Evolutionary conservation across 2,888 invertebrate species (phyloP), one percentile per base, ranked within the genome.

Genomic region (Ophioninae sp.): DNA sequence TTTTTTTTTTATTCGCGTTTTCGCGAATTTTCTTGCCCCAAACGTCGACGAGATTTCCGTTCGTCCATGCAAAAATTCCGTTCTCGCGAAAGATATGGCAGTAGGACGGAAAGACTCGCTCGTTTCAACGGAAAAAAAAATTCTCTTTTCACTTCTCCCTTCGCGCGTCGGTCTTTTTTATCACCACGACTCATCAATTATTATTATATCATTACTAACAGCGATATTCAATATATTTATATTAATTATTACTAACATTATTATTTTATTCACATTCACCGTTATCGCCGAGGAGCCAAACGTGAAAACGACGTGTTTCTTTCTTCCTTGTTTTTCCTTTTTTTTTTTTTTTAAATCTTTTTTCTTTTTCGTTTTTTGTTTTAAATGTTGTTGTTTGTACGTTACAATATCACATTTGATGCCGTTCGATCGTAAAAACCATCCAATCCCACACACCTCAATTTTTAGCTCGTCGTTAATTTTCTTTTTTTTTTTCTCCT

Each of bases 391-490:
- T 69, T 80, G 64, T 84, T 92, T 92, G 91, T 92, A 92, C 92
- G 91, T 91, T 91, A 89, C 89, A 90, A 89, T 92, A 92, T 92
- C 92, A 92, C 92, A 92, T 92, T 91, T 87, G 90, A 89, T 89
- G 88, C 87, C 88, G 86, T 86, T 85, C 88, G 89, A 90, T 75
- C 75, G 22, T 63, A 23, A 64, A 44, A 63, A 51, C 74, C 84
- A 78, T 10, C 44, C 75, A 30, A 51, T 30, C 30, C 17, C 13
- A 17, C 51, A 6, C 51, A 6, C 17, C 13, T 51, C 17, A 17
- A 67, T 77, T 64, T 76, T 63, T 63, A 37, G 39, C 58, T 61
- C 68, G 41, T 74, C 68, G 39, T 56, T 39, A 5, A 44, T 17
- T 51, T 17, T 51, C 23, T 17, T 8, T 30, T 20, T 56, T 51